Base-by-base conservation (phyloP, 2,797 vertebrate genomes). In the Taeniopygia guttata region DNA sequence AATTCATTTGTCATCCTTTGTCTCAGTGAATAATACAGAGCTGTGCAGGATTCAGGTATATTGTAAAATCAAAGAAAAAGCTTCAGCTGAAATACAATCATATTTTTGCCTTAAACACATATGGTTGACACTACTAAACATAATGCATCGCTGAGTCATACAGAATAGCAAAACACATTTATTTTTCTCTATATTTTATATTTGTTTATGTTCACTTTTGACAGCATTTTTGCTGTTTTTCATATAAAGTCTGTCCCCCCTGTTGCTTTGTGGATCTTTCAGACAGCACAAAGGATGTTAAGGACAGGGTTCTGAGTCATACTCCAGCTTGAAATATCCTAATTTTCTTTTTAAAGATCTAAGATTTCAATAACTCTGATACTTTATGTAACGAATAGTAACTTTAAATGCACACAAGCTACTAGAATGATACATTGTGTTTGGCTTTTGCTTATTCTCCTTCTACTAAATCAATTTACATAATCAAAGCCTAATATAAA, bases 131-230 rank as follows among this genome's bases (percentile, higher is more conserved):
- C 36, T 59, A 82, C 30, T 70, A 92, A 89, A 84, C 1, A 19
- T 78, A 93, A 75, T 45, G 70, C 51, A 75, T 77, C 78, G 84
- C 17, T 86, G 88, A 88, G 32, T 93, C 89, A 92, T 18, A 76
- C n/a, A 32, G 34, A 86, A 91, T 68, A 63, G 91, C 60, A 85
- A 94, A 94, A 73, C 52, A 81, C 30, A 63, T 67, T 34, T 21
- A 60, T 91, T 72, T 86, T 74, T 56, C 46, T 90, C 46, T 46
- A 3, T 77, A 51, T 87, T 77, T 88, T 73, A 63, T 42, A 69
- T 91, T 82, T 95, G 60, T 91, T 96, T 96, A 85, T 60, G 78
- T 70, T 94, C 73, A 60, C 34, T 88, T 95, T 87, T 91, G 69
- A 91, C 46, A 92, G 64, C 76, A 83, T 67, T 95, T 94, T 92